Evolutionary conservation across 2,797 vertebrate species (phyloP).

Genomic region (Smutsia temminckii): DNA sequence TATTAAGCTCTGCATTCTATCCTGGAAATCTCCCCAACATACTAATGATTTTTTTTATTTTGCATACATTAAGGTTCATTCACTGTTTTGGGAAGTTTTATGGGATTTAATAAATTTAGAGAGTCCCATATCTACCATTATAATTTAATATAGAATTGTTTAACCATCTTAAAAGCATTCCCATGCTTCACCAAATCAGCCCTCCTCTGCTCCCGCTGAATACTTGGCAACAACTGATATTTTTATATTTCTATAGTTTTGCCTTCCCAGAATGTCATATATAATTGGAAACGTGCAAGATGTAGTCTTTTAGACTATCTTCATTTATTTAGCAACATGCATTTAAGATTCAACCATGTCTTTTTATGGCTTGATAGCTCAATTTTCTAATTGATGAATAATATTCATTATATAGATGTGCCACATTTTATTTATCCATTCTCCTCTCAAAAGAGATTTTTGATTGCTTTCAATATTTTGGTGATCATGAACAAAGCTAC

Average conservation of each 20-base stretch:
- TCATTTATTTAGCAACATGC: neutral
- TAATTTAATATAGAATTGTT: neutral
- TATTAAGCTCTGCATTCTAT: neutral
- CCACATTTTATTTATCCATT: neutral
- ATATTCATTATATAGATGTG: neutral
- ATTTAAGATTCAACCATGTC: neutral
- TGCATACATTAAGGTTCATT: neutral
- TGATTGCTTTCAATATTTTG: neutral
- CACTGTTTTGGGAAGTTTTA: neutral
- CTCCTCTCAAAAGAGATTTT: neutral
- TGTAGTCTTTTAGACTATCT: neutral
- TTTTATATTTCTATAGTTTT: neutral
- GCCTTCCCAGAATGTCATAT: neutral
- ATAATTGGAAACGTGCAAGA: neutral
- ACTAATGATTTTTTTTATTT: neutral
- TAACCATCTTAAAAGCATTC: neutral
- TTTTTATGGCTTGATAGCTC: neutral
- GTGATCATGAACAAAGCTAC: neutral
- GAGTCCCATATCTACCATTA: neutral
- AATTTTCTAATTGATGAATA: neutral
- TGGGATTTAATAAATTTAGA: neutral
- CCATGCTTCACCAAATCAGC: neutral
- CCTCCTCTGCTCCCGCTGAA: neutral
- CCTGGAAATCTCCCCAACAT: neutral
- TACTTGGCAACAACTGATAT: neutral